Percentiles rank a stretch among this genome's conserved stretches.
These are phyloP conservation scores for Lapara coniferarum DNA, from an alignment of 2,888 invertebrate genomes.

Conservation along the genomic window DNA sequence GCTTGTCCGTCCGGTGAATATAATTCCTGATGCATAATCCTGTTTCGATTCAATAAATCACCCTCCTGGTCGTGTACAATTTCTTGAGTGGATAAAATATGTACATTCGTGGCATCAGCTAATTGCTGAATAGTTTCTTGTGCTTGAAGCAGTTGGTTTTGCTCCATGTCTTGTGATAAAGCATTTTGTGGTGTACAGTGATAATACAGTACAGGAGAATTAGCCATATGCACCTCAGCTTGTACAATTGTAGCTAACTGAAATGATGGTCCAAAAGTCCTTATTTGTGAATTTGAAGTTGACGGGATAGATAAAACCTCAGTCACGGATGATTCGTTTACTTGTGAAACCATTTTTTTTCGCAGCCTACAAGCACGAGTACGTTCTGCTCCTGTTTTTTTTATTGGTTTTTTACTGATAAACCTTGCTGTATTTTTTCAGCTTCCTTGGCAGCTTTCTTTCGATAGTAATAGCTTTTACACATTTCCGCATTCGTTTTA, in stretches of 20 bases:
- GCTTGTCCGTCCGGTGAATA: too few relatives aligned
- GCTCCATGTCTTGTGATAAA: not conserved
- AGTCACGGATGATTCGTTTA: slow-evolving; percentile 34
- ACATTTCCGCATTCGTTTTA: slow-evolving; percentile 34
- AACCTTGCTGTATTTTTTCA: slow-evolving; percentile 34
- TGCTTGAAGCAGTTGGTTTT: not conserved
- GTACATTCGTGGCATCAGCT: not conserved
- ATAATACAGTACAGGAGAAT: slow-evolving; percentile 26
- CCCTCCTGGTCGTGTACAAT: too few relatives aligned
- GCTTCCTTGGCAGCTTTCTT: slow-evolving; percentile 35
- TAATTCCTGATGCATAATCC: too few relatives aligned
- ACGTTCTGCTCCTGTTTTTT: slow-evolving; percentile 35
- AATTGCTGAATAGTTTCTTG: not conserved
- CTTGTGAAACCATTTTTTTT: slow-evolving; percentile 35
- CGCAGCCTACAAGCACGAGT: slow-evolving; percentile 34
- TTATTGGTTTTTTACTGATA: slow-evolving; percentile 34
- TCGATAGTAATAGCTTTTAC: slow-evolving; percentile 34
- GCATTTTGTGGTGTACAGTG: slow-evolving; percentile 13
- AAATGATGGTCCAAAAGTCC: slow-evolving; percentile 35
- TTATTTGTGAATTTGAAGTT: slow-evolving; percentile 36
- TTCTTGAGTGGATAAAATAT: too few relatives aligned
- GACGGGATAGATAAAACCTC: slow-evolving; percentile 34
- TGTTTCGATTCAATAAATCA: too few relatives aligned
- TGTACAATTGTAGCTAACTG: slow-evolving; percentile 31
- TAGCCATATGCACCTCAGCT: slow-evolving; percentile 27